phyloP scores from a whole-genome alignment of 2,888 invertebrate species.

The Nephrotoma flavescens region DNA sequence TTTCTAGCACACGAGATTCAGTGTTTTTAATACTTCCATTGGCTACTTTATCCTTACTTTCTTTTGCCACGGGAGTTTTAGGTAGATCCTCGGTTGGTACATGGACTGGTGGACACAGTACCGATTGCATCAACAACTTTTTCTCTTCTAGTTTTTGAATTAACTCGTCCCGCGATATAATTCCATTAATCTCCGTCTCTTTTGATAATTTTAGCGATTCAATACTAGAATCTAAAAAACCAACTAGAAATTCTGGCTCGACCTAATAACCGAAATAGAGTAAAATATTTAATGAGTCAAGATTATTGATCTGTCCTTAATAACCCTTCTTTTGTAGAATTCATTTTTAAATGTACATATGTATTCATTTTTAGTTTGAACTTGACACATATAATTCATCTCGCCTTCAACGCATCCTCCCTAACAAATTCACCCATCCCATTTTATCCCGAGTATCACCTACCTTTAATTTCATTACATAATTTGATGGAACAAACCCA shows the following conservation, averaged over 20 bases:
- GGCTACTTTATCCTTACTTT: slow-evolving; percentile 1
- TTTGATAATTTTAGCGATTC: slow-evolving; percentile 36
- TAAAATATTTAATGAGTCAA: neutral
- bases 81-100: neutral
- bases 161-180: slow-evolving; percentile 40
- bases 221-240: slow-evolving; percentile 57
- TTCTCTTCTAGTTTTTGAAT: slow-evolving; percentile 47
- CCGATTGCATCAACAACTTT: slow-evolving; percentile 23
- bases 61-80: neutral
- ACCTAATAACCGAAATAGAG: slow-evolving; percentile 34
- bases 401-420: neutral
- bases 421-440: neutral
- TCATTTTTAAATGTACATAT: neutral
- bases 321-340: neutral
- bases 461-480: slow-evolving; percentile 66
- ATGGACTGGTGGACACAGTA: neutral
- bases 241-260: slow-evolving; percentile 53
- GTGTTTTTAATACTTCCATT: slow-evolving; percentile 9
- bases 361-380: neutral
- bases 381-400: neutral
- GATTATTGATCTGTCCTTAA: neutral
- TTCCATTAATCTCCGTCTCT: slow-evolving; percentile 30
- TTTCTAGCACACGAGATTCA: neutral
- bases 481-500: slow-evolving; percentile 78
- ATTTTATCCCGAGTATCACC: neutral